These are phyloP conservation scores for Centrocercus urophasianus DNA, from an alignment of 2,113 vertebrate species.

Conservation along the genomic window DNA sequence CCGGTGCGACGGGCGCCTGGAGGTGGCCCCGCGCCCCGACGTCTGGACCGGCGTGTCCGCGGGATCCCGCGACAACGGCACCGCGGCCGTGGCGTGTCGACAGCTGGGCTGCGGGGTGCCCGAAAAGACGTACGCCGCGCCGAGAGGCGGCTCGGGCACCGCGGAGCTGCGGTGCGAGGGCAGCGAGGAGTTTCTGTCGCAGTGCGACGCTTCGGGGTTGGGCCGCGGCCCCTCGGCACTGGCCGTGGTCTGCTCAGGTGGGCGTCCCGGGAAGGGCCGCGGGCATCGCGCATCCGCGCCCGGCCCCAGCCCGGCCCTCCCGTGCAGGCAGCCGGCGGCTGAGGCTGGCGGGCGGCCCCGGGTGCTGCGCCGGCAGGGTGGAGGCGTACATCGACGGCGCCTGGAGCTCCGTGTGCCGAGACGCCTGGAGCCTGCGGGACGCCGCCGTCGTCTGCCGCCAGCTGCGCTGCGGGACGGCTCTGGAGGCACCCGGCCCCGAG, in stretches of 20 bases:
- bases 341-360: neutral
- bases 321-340: neutral
- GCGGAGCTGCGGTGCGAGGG: rapidly evolving
- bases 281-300: rapidly evolving
- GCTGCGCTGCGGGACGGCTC: no score
- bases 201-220: neutral
- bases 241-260: neutral
- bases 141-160: neutral
- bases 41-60: neutral
- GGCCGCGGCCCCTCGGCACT: neutral
- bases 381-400: neutral
- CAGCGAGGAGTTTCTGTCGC: neutral
- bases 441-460: no score
- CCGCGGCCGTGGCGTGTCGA: conserved; percentile 78
- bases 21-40: rapidly evolving
- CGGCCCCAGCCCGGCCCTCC: neutral
- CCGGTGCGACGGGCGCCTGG: neutral
- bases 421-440: no score
- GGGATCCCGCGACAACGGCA: neutral
- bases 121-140: neutral
- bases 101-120: conserved; percentile 84
- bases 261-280: rapidly evolving
- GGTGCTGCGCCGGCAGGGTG: no score
- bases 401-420: no score
- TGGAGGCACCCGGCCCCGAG: no score